Base-by-base conservation (phyloP, 2,113 vertebrate species). In the Prionailurus bengalensis region DNA sequence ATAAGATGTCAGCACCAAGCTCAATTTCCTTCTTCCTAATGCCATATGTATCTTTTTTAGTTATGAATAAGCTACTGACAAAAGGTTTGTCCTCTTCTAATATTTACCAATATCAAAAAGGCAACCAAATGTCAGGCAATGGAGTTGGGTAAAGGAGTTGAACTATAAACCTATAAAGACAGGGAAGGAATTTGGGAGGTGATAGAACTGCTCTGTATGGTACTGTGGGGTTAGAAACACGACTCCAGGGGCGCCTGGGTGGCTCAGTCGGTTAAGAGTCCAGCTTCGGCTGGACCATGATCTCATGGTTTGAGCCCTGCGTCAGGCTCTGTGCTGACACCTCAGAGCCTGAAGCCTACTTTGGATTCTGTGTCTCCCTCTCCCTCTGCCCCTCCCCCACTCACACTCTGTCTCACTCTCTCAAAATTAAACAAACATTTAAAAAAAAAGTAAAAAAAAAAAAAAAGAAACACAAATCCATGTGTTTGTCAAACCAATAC, bases 31-130 rank as follows among this genome's bases (percentile, higher is more conserved):
- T 61, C 63, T 29, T 86, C 83, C 19, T 65, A 87, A 76, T 82
- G 29, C 4, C 71, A 86, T 33, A 33, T 10, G 19, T 42, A 71
- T 33, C 83, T 87, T 83, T 76, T 51, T 91, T 65, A 2, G 11
- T 68, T 97, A 73, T 42, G 36, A 82, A 51, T 65, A 94, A 89
- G n/a, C 61, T 90, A 79, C 65, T 88, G 25, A 76, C 4, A 65
- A 87, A 31, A 90, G 16, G 33, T 53, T 68, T 14, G 23, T 89
- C 6, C 42, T 93, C 91, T 81, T 84, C 71, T 33, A 91, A 10
- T 51, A 84, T 95, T 85, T 93, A 84, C 21, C 36, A 95, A 19
- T 76, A 95, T 89, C 19, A 81, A 58, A 94, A 91, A 94, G 74
- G 51, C 55, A 94, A 96, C 17, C 63, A 95, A 83, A 85, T 55